Percentiles rank a stretch among this genome's conserved stretches.
Evolutionary conservation across 2,113 vertebrate genomes (phyloP).

Genomic region (Pygoscelis antarcticus): DNA sequence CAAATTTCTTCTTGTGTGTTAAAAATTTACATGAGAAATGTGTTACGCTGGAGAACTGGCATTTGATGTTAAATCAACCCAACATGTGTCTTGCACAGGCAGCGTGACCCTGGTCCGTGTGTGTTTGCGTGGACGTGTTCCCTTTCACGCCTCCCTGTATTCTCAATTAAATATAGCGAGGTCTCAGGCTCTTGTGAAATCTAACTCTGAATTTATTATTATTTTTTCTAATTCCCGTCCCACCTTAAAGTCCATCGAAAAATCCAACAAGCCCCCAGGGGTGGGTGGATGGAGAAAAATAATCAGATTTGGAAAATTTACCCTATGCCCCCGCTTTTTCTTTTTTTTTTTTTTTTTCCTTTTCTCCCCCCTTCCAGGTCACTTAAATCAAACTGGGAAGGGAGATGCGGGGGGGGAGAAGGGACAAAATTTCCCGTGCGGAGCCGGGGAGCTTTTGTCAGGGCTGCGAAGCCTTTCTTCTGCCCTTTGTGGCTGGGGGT

Average conservation of each 20-base stretch:
- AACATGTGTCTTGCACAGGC: not conserved
- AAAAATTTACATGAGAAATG: not conserved
- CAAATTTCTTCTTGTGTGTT: slow-evolving; percentile 35
- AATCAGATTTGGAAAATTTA: not conserved
- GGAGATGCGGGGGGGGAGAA: not conserved
- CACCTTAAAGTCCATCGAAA: not conserved
- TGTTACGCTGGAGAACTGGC: not conserved
- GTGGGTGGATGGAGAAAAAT: not conserved
- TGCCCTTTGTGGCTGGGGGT: slow-evolving; percentile 18
- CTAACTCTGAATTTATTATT: not conserved
- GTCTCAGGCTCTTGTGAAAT: not conserved
- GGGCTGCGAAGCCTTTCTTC: not conserved
- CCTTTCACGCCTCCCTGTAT: not conserved
- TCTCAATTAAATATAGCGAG: not conserved
- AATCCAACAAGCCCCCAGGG: not conserved
- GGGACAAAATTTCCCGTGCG: not conserved
- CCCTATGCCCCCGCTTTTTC: accelerated
- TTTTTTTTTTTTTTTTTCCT: accelerated
- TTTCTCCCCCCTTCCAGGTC: accelerated
- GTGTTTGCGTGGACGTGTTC: not conserved
- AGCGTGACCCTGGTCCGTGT: not conserved
- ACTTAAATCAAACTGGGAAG: not conserved
- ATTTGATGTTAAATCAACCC: slow-evolving; percentile 42
- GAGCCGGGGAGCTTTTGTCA: not conserved
- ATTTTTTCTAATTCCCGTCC: not conserved